These are phyloP conservation scores for Paragorgia papillata DNA, from an alignment of 92 coral and sea anemone species.

Conservation along the genomic window DNA sequence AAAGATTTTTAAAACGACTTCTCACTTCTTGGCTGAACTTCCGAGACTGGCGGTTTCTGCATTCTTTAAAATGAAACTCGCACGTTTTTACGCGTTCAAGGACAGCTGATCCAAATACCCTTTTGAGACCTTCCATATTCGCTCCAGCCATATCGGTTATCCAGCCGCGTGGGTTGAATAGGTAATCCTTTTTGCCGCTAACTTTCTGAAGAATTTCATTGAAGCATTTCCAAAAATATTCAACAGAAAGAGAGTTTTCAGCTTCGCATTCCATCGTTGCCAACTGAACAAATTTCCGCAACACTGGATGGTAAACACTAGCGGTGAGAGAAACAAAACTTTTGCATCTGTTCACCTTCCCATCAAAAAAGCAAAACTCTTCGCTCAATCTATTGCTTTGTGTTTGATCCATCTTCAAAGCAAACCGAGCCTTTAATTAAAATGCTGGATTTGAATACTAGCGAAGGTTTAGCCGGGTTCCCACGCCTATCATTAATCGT, in stretches of 20 bases:
- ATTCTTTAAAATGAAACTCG: conserved; percentile 63
- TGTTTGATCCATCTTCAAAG: conserved; percentile 15
- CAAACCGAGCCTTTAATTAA: conserved; percentile 26
- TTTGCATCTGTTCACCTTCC: conserved; percentile 10
- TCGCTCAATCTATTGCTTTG: not conserved
- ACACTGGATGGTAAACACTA: conserved; percentile 32
- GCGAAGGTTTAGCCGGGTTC: conserved; percentile 20
- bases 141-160: conserved; percentile 44
- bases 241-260: not conserved
- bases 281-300: conserved; percentile 18
- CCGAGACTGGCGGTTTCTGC: conserved; percentile 58
- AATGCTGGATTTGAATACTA: conserved; percentile 18
- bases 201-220: conserved; percentile 14
- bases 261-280: conserved; percentile 24
- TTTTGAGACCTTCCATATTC: conserved; percentile 59
- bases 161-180: conserved; percentile 32
- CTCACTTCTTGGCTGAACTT: conserved; percentile 48
- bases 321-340: conserved; percentile 30
- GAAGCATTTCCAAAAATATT: conserved; percentile 11
- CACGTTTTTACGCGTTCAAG: conserved; percentile 55
- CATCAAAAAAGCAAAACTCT: conserved; percentile 28
- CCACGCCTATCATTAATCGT: conserved; percentile 17
- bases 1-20: conserved; percentile 45
- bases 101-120: conserved; percentile 43
- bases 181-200: conserved; percentile 14